Conservation (phyloP, 2,113 vertebrate genomes). For the Eulemur rufifrons region DNA sequence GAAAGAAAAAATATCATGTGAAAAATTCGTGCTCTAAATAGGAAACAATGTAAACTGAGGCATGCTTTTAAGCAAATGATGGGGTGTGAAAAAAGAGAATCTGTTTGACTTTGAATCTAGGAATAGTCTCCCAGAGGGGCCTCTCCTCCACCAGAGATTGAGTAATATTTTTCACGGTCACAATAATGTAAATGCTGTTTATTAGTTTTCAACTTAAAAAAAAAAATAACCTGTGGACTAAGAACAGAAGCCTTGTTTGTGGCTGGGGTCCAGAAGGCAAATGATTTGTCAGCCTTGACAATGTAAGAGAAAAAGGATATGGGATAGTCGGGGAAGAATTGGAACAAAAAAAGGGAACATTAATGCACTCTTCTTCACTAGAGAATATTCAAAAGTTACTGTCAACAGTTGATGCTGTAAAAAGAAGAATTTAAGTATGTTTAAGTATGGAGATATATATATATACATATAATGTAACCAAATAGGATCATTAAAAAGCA, state of each 20-base stretch:
- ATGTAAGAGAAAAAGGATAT: background rate
- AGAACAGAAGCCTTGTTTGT: slow-evolving; percentile 16
- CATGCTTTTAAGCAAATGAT: background rate
- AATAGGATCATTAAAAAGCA: background rate
- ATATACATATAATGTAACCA: background rate
- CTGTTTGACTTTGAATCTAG: background rate
- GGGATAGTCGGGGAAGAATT: background rate
- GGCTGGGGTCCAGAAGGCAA: background rate
- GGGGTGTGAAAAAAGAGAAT: background rate
- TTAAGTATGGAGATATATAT: background rate
- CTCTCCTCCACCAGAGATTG: background rate
- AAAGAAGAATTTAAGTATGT: background rate
- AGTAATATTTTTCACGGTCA: background rate
- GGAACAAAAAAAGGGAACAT: background rate
- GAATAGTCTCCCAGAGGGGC: background rate
- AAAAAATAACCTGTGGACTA: background rate
- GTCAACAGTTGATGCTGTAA: background rate
- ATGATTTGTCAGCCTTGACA: background rate
- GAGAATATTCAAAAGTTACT: background rate
- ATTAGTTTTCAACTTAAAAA: slow-evolving; percentile 33
- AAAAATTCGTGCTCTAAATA: background rate
- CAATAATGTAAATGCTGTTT: slow-evolving; percentile 3
- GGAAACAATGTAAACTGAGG: background rate
- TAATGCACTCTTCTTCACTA: background rate
- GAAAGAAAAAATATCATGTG: background rate